phyloP scores from a whole-genome alignment of 2,888 invertebrate genomes.

The Pammene aurita region DNA sequence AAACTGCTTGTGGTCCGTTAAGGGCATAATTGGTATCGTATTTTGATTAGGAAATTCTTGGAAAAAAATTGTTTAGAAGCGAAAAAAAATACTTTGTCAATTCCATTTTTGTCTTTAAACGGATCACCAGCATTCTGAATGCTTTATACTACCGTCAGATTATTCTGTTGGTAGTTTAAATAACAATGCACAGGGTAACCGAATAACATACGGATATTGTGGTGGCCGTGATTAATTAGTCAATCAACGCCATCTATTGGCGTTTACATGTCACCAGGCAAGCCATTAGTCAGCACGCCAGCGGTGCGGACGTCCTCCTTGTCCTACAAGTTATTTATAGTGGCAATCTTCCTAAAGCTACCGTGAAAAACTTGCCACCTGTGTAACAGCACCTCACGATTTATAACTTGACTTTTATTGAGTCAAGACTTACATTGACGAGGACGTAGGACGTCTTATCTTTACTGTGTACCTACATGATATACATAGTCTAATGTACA shows the following conservation, averaged over 20 bases:
- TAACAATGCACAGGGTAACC: background rate
- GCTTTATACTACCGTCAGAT: background rate
- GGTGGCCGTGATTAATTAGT: slow-evolving; percentile 70
- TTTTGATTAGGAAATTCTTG: too few relatives aligned
- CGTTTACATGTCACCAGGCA: slow-evolving; percentile 63
- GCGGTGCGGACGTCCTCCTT: slow-evolving; percentile 61
- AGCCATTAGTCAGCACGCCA: slow-evolving; percentile 71
- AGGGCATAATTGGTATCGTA: too few relatives aligned
- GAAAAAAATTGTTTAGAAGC: too few relatives aligned
- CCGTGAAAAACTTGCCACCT: slow-evolving; percentile 66
- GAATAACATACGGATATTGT: slow-evolving; percentile 31
- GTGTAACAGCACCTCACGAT: slow-evolving; percentile 61
- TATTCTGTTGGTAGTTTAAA: background rate
- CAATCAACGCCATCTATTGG: slow-evolving; percentile 76
- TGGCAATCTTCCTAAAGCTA: slow-evolving; percentile 70
- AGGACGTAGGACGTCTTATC: slow-evolving; percentile 22
- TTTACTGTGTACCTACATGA: background rate
- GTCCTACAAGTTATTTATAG: slow-evolving; percentile 75
- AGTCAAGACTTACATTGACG: slow-evolving; percentile 61
- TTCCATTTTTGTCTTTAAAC: too few relatives aligned
- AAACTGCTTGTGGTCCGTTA: too few relatives aligned
- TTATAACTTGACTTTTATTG: slow-evolving; percentile 67
- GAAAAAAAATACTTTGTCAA: too few relatives aligned
- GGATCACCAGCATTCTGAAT: too few relatives aligned
- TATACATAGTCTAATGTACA: too few relatives aligned